Conservation (phyloP, 2,797 vertebrate species). For the Thaleichthys pacificus region DNA sequence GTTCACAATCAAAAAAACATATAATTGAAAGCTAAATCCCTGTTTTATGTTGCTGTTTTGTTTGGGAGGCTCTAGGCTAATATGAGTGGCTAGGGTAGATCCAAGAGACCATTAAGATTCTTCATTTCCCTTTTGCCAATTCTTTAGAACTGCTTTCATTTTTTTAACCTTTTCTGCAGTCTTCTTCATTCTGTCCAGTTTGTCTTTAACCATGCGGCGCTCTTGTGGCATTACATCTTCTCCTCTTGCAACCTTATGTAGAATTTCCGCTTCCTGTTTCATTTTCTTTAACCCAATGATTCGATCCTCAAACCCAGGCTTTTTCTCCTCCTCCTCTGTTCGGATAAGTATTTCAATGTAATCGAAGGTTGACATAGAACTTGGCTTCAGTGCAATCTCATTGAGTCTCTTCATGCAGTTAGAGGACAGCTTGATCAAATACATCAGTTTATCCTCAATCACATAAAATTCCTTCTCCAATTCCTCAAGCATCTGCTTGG, state of each 20-base stretch:
- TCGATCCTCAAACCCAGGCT: conserved; percentile 42
- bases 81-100: too few species aligned
- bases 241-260: conserved; percentile 34
- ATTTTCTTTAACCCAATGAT: conserved; percentile 33
- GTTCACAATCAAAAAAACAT: too few species aligned
- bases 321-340: conserved; percentile 40
- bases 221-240: conserved; percentile 21
- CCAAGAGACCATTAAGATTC: too few species aligned
- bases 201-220: neutral
- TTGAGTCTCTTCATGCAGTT: conserved; percentile 38
- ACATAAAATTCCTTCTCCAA: conserved; percentile 13
- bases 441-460: conserved; percentile 24
- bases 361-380: conserved; percentile 31
- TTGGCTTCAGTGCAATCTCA: conserved; percentile 43
- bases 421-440: conserved; percentile 33
- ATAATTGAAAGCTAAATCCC: too few species aligned
- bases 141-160: neutral
- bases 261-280: conserved; percentile 21
- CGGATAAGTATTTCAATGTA: conserved; percentile 45
- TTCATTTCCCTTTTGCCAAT: neutral
- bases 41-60: too few species aligned
- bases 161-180: conserved; percentile 1
- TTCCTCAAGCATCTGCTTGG: conserved; percentile 18
- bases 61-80: too few species aligned
- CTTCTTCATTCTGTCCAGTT: conserved; percentile 13